A percentile compares a stretch with the other conserved stretches of the same genome.
These are phyloP conservation scores for Dipus sagitta DNA, from an alignment of 2,797 vertebrate genomes.

Conservation along the genomic window DNA sequence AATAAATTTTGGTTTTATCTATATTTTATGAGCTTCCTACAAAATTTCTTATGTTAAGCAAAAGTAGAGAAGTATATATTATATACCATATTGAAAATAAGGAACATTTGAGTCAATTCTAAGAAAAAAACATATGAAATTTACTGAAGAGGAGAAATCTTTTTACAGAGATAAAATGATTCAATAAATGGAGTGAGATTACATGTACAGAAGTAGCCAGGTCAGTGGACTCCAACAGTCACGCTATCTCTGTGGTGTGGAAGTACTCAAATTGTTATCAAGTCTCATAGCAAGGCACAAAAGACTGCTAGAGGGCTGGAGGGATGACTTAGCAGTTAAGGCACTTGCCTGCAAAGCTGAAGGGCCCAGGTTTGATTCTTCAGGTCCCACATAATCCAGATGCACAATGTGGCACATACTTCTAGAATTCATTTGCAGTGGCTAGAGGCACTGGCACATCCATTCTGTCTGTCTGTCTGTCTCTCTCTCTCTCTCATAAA, in stretches of 20 bases:
- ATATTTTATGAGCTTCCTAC: background rate
- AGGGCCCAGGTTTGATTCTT: too few species aligned
- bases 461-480: too few species aligned
- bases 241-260: background rate
- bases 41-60: background rate
- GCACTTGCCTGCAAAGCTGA: too few species aligned
- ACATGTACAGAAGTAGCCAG: background rate
- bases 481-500: too few species aligned
- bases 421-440: too few species aligned
- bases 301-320: background rate
- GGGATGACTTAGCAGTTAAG: too few species aligned
- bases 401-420: too few species aligned
- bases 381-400: too few species aligned
- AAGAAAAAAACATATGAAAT: background rate
- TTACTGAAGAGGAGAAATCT: background rate
- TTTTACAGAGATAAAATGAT: background rate
- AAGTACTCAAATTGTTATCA: fast-evolving
- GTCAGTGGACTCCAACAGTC: background rate
- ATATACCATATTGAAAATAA: background rate
- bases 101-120: background rate
- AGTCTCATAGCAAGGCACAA: background rate
- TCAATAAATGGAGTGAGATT: background rate
- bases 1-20: background rate
- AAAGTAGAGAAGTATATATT: background rate
- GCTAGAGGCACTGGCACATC: too few species aligned